Conservation (phyloP, 2,888 invertebrate genomes). For the Agonopterix subpropinquella region DNA sequence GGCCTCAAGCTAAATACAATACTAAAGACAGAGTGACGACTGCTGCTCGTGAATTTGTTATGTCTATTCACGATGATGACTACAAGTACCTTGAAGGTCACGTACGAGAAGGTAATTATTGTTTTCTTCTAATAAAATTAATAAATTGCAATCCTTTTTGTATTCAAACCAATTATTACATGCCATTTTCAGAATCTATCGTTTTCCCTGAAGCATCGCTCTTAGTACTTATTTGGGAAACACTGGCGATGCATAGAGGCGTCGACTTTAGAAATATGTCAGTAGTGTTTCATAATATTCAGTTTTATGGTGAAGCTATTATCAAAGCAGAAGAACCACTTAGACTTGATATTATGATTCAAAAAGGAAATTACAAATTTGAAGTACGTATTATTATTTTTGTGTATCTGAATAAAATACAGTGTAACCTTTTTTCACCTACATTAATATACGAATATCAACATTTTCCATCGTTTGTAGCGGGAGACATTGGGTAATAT, state of each 20-base stretch:
- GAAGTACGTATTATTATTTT: conserved; percentile 25
- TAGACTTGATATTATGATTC: conserved; percentile 18
- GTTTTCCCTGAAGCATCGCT: conserved; percentile 81
- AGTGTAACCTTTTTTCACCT: too few relatives aligned
- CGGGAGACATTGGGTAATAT: too few relatives aligned
- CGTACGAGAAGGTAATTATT: conserved; percentile 30
- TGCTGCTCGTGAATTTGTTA: conserved; percentile 23
- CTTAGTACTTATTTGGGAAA: conserved; percentile 68
- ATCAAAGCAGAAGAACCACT: conserved; percentile 14
- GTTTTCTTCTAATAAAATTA: too few relatives aligned
- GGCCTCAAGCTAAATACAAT: conserved; percentile 28
- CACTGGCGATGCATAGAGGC: conserved; percentile 53
- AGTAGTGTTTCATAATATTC: conserved; percentile 17
- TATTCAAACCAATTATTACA: too few relatives aligned
- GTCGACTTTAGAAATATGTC: conserved; percentile 41
- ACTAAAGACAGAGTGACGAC: conserved; percentile 21
- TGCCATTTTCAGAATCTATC: conserved; percentile 45
- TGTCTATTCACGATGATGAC: conserved; percentile 44
- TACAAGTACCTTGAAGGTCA: conserved; percentile 32
- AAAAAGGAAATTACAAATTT: conserved; percentile 23
- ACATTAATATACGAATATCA: not conserved
- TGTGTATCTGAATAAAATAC: too few relatives aligned
- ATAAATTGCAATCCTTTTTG: too few relatives aligned
- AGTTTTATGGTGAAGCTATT: conserved; percentile 17
- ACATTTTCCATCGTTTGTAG: not conserved